Base-by-base conservation (phyloP, 1,140 invertebrate genomes). In the Asbolus verrucosus region DNA sequence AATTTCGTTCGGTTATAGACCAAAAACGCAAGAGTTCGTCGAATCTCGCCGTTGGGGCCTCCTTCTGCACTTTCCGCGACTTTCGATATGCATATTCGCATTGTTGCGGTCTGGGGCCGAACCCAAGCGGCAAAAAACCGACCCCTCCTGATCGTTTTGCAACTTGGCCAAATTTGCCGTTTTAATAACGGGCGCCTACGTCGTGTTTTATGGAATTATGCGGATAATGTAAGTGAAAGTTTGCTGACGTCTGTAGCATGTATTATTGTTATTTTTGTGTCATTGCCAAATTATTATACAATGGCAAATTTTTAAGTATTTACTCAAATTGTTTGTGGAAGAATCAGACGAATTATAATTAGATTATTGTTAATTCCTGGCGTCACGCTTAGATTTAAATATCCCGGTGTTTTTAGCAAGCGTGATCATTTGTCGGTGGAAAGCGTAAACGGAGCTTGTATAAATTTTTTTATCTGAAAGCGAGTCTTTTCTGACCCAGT, bases 281-380 rank as follows among this genome's bases (percentile, higher is more conserved):
- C 61, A 63, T 63, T 63, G 61, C 61, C 61, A 39, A 36, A 62
- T 62, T 62, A 62, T 54, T 54, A 54, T 54, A 54, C 46, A 54
- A 54, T 54, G 46, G 46, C 21, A 27, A 13, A 54, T 50, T 54
- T 54, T n/a, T 13, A 21, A 2, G 6, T 36, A n/a, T 36, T 36
- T 36, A n/a, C 11, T 11, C 11, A 5, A 36, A 36, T 8, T 54
- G 46, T 54, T 30, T 54, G 46, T 27, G 11, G 8, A 43, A 18
- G 39, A 14, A 43, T 43, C 13, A 11, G 13, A 18, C 39, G 13
- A 2, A 36, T 36, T 36, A 36, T 36, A 36, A 43, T 16, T 18
- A 43, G 43, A 50, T 21, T 19, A 54, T 21, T 11, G 4, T 50
- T 50, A 54, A n/a, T n/a, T n/a, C n/a, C n/a, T 27, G 3, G 15